Conservation (phyloP, 2,113 vertebrate genomes). For the Oplegnathus fasciatus region DNA sequence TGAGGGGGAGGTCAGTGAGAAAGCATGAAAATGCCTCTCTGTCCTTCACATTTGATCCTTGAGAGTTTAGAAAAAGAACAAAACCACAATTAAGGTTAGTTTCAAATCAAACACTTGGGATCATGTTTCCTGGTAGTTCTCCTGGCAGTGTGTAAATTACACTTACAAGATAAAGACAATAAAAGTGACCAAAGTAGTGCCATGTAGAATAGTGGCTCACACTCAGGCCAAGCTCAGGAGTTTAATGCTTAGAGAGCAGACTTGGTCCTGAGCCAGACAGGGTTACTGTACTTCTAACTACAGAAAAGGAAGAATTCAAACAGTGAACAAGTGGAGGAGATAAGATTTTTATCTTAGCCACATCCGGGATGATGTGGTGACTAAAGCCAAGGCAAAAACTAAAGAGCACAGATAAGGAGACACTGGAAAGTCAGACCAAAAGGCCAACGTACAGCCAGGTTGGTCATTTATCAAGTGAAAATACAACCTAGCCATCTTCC, state of each 20-base stretch:
- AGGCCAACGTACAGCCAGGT: neutral
- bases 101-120: constrained; percentile 21
- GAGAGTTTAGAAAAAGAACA: constrained; percentile 14
- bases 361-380: constrained; percentile 55
- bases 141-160: neutral
- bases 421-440: constrained; percentile 11
- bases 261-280: constrained; percentile 46
- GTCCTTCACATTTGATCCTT: constrained; percentile 40
- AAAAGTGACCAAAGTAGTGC: constrained; percentile 12
- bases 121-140: neutral
- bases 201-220: neutral
- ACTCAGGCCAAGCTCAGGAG: neutral
- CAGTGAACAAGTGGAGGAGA: constrained; percentile 53
- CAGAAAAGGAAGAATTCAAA: constrained; percentile 56
- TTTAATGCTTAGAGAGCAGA: constrained; percentile 42
- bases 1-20: neutral
- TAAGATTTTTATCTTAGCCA: constrained; percentile 66
- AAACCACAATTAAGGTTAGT: constrained; percentile 19
- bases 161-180: constrained; percentile 31
- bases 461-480: constrained; percentile 38
- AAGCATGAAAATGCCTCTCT: constrained; percentile 6
- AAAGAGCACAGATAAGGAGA: constrained; percentile 25
- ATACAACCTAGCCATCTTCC: constrained; percentile 14
- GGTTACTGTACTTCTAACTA: constrained; percentile 46
- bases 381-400: constrained; percentile 46